phyloP scores from a whole-genome alignment of 2,888 invertebrate species.

The Cephus pygmeus region DNA sequence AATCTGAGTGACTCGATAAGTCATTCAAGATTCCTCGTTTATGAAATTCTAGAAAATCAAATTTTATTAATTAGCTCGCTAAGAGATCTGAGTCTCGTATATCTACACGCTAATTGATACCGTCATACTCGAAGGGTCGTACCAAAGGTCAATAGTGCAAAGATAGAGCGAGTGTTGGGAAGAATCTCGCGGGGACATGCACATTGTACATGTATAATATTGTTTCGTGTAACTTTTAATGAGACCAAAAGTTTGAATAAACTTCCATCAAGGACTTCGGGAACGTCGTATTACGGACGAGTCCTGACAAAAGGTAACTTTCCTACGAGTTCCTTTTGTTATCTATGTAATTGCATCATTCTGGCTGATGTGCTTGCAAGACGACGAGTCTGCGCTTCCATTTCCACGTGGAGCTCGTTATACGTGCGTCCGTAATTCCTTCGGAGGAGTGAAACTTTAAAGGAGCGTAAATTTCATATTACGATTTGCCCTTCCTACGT shows the following conservation, averaged over 20 bases:
- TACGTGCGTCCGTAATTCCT: not conserved
- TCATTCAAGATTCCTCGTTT: not conserved
- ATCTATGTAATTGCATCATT: constrained; percentile 43
- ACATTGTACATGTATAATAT: not conserved
- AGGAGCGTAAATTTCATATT: constrained; percentile 24
- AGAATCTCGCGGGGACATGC: not conserved
- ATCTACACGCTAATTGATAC: not conserved
- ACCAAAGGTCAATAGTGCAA: not conserved
- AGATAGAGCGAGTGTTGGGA: not conserved
- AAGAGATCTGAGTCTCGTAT: not conserved
- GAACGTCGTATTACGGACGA: constrained; percentile 25
- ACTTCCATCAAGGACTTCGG: not conserved
- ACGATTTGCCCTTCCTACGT: not conserved
- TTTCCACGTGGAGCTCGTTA: not conserved
- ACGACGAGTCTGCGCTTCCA: not conserved
- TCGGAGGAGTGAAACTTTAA: constrained; percentile 33
- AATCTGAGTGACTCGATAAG: not conserved
- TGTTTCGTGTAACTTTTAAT: not conserved
- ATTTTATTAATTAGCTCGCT: not conserved
- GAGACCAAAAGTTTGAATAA: not conserved
- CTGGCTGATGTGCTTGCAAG: constrained; percentile 21
- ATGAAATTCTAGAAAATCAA: not conserved
- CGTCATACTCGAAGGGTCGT: not conserved
- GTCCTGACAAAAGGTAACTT: constrained; percentile 42
- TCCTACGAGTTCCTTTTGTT: constrained; percentile 40